A percentile compares a stretch with the other conserved stretches of the same genome.
These are phyloP conservation scores for Lophotriccus pileatus DNA, from an alignment of 2,797 vertebrate species.

Conservation along the genomic window DNA sequence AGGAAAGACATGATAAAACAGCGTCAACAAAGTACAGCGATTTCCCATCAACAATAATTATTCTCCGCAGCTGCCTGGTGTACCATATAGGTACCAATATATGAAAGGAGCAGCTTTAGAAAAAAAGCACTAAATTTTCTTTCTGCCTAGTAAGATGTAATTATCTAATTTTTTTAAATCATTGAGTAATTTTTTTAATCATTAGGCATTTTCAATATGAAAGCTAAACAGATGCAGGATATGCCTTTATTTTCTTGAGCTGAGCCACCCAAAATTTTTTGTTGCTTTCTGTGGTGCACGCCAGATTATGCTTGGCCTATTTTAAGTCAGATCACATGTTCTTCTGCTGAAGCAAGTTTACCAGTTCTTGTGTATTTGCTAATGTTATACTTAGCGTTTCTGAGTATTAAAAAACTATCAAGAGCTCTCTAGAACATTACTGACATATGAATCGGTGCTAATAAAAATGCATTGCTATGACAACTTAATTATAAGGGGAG, in stretches of 20 bases:
- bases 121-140: neutral
- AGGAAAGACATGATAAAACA: neutral
- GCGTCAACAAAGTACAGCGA: neutral
- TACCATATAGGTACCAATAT: neutral
- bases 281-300: neutral
- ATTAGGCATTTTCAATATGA: neutral
- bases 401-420: neutral
- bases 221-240: neutral
- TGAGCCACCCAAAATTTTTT: neutral
- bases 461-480: conserved; percentile 37
- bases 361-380: neutral
- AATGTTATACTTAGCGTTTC: neutral
- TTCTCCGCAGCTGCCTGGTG: neutral
- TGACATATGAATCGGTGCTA: neutral
- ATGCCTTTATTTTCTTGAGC: neutral
- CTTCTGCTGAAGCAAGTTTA: neutral
- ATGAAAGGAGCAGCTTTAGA: neutral
- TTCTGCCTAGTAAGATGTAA: neutral
- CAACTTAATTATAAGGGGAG: conserved; percentile 35
- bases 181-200: neutral
- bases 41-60: neutral
- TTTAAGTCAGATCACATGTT: neutral
- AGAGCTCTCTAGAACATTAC: neutral
- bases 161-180: neutral
- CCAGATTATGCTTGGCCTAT: neutral